Conservation (phyloP, 2,888 invertebrate genomes). For the Harpagoxenus sublaevis region DNA sequence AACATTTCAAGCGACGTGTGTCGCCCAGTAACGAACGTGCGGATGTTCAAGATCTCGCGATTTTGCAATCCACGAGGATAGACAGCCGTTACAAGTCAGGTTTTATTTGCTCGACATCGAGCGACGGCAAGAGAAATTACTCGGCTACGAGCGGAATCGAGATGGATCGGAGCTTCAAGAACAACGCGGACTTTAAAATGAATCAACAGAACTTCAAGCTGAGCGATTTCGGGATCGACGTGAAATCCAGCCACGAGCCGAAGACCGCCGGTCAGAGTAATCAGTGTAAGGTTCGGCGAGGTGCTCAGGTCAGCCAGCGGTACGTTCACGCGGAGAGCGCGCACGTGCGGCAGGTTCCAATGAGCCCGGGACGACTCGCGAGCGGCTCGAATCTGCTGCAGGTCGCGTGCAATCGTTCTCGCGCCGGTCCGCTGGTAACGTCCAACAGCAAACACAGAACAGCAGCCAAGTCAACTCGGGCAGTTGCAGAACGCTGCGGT, state of each 20-base stretch:
- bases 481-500: conserved; percentile 55
- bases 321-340: conserved; percentile 47
- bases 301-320: conserved; percentile 22
- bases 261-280: conserved; percentile 15
- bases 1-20: background rate
- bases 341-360: conserved; percentile 52
- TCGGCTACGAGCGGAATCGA: conserved; percentile 8
- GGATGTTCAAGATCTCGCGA: background rate
- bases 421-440: conserved; percentile 47
- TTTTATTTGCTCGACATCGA: background rate
- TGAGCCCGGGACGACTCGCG: conserved; percentile 52
- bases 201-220: conserved; percentile 79
- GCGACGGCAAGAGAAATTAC: background rate
- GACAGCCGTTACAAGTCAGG: background rate
- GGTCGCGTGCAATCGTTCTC: conserved; percentile 54
- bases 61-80: background rate
- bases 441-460: conserved; percentile 22
- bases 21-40: background rate
- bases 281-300: conserved; percentile 45
- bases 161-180: conserved; percentile 77
- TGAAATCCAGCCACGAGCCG: conserved; percentile 38
- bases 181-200: conserved; percentile 80
- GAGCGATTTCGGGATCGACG: conserved; percentile 73
- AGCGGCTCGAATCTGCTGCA: conserved; percentile 52
- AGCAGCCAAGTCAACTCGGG: conserved; percentile 62